Evolutionary conservation across 2,113 vertebrate genomes (phyloP).

Genomic region (Murina feae): DNA sequence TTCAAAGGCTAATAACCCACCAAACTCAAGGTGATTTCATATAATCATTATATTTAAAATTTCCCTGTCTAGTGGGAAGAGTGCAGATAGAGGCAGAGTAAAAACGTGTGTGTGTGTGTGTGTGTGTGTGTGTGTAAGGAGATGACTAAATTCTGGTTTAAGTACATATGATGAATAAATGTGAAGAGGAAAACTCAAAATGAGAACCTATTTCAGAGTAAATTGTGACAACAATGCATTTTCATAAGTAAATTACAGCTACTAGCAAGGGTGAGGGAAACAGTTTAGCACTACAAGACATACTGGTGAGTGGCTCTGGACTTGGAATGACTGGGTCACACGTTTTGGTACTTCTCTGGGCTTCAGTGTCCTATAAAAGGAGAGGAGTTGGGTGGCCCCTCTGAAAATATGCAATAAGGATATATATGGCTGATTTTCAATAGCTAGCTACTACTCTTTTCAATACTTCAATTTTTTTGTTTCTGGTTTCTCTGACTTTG

Average conservation of each 20-base stretch:
- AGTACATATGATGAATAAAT: not conserved
- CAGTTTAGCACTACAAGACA: too few relatives aligned
- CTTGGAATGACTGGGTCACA: not conserved
- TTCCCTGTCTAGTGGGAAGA: not conserved
- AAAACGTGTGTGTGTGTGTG: not conserved
- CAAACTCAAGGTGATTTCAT: constrained; percentile 45
- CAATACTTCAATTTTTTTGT: not conserved
- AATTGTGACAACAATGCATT: not conserved
- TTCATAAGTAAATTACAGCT: not conserved
- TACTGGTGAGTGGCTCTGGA: not conserved
- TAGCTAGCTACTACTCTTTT: not conserved
- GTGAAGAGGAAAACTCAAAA: not conserved
- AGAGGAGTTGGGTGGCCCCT: not conserved
- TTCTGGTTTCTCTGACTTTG: constrained; percentile 1
- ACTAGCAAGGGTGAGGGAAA: too few relatives aligned
- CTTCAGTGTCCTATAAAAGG: not conserved
- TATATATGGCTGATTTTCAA: not conserved
- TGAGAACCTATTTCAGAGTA: not conserved
- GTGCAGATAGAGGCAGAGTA: not conserved
- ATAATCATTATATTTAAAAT: constrained; percentile 36
- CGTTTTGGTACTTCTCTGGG: not conserved
- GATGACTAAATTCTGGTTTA: constrained; percentile 1
- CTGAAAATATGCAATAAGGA: not conserved
- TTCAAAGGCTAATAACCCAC: constrained; percentile 27
- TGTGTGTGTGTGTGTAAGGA: not conserved